A percentile compares a stretch with the other conserved stretches of the same genome.
phyloP scores from a whole-genome alignment of 2,113 vertebrate genomes.

The Cynopterus brachyotis region DNA sequence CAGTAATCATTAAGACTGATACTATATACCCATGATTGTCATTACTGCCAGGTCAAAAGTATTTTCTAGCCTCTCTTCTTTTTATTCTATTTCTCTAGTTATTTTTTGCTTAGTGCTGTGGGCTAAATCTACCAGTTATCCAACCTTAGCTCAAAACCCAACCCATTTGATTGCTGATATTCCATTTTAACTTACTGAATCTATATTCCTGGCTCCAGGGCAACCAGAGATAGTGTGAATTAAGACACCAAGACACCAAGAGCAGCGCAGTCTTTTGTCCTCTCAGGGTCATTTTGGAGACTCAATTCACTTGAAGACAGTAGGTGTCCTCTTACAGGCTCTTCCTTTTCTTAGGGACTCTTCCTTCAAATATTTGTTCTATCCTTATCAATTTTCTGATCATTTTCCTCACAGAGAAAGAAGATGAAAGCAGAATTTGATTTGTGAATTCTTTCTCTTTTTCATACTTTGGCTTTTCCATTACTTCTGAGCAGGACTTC shows the following conservation, averaged over 20 bases:
- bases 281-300: not conserved
- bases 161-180: not conserved
- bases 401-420: constrained; percentile 16
- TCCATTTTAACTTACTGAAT: not conserved
- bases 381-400: not conserved
- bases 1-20: not conserved
- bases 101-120: not conserved
- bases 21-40: not conserved
- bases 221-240: not conserved
- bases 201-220: not conserved
- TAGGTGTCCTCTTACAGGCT: not conserved
- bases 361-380: constrained; percentile 24
- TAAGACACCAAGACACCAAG: not conserved
- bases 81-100: not conserved
- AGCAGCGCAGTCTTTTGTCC: not conserved
- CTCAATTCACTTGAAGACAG: not conserved
- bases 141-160: not conserved
- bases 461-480: not conserved
- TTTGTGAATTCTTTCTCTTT: not conserved
- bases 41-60: not conserved
- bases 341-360: not conserved
- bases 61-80: not conserved
- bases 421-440: not conserved
- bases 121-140: not conserved
- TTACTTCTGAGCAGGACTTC: not conserved